Base-by-base conservation (phyloP, 2,797 vertebrate genomes). In the Helicolenus hilgendorfi region DNA sequence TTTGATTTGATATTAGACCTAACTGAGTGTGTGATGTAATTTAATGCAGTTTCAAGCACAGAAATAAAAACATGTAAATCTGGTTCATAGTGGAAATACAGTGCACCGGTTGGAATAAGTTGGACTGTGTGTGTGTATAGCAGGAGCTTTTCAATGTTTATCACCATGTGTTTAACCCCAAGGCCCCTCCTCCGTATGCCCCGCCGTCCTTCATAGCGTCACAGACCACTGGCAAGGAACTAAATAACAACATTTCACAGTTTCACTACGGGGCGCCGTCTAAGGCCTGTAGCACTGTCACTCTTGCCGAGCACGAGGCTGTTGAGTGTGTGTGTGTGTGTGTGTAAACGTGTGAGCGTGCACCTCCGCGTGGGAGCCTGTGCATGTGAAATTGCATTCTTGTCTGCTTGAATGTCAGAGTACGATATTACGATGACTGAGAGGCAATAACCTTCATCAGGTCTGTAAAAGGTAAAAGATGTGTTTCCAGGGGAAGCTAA, bases 171-270 rank as follows among this genome's bases (percentile, higher is more conserved):
- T 89, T 92, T 91, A 91, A 93, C 82, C 82, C 81, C 83, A 45
- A 78, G 64, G 86, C 91, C 86, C 85, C 86, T 90, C 92, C 87
- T 86, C 81, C 24, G 41, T 73, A 27, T 84, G 90, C 86, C 93
- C 93, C 36, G 68, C 83, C 53, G 94, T 95, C 95, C 95, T 95
- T 96, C 96, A 95, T 76, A 76, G 81, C 77, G 79, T 96, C 92
- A 94, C 93, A 95, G 90, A 89, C 94, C 92, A 94, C 89, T 93
- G 93, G 92, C 88, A 86, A 95, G 92, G 93, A 96, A 94, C 94
- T 94, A 94, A 97, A 96, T 95, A 96, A 97, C 96, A 94, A 93
- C 93, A 95, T 97, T 97, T 97, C 96, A 97, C 96, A 96, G 95
- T 96, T 95, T 94, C 93, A 86, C 92, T 82, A 85, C 79, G 86